Evolutionary conservation across 2,888 invertebrate genomes (phyloP).

Genomic region (Eilema sororculum): DNA sequence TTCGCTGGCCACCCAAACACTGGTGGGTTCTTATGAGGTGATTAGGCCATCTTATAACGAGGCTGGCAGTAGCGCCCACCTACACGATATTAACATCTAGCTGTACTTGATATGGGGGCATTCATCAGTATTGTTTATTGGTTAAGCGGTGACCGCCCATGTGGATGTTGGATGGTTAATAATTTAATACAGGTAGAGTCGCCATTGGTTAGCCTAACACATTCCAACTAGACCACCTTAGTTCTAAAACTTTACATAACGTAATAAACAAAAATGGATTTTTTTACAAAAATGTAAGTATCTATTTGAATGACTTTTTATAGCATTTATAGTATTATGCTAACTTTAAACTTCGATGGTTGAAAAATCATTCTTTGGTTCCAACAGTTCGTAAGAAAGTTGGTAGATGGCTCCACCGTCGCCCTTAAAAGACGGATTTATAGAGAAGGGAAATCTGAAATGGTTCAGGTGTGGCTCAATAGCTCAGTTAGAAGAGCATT

Average conservation of each 20-base stretch:
- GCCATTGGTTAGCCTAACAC: neutral
- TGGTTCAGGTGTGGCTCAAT: too few species aligned
- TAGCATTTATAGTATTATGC: too few species aligned
- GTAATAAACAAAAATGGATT: neutral
- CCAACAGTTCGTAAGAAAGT: too few species aligned
- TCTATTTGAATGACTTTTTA: too few species aligned
- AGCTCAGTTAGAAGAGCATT: too few species aligned
- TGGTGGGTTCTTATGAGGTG: constrained; percentile 16
- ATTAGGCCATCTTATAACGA: constrained; percentile 22
- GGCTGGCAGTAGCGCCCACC: constrained; percentile 19
- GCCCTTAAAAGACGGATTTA: too few species aligned
- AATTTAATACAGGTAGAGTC: neutral
- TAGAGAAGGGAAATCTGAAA: too few species aligned
- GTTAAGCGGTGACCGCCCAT: constrained; percentile 6
- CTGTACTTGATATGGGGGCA: constrained; percentile 9
- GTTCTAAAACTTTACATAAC: too few species aligned
- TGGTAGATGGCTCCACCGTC: too few species aligned
- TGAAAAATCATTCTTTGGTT: too few species aligned
- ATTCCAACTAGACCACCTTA: neutral
- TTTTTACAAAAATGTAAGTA: too few species aligned
- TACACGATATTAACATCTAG: constrained; percentile 13
- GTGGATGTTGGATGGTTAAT: neutral
- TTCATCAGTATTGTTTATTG: constrained; percentile 19
- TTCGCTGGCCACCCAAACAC: constrained; percentile 14
- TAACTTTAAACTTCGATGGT: too few species aligned